Evolutionary conservation across 2,888 invertebrate species (phyloP), one percentile per base, ranked within the genome.

Genomic region (Chymomyza amoena): DNA sequence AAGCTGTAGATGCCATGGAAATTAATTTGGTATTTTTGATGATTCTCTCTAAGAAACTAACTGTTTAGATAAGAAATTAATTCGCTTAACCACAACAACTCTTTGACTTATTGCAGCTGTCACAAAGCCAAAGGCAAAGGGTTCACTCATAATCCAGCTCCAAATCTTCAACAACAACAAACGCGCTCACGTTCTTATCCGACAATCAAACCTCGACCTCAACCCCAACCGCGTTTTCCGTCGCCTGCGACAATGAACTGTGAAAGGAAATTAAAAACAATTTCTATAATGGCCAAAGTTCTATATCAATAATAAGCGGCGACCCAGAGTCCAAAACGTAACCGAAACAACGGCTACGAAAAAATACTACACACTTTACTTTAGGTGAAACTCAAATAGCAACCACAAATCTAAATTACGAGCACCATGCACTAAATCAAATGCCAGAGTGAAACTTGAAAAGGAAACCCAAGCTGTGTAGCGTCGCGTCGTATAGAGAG

Each of bases 361-460:
- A 32, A 32, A 20, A 20, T 16, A 28, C 9, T 32, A 32, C 9
- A 57, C 57, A 57, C 61, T 74, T 1, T 45, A 69, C 51, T 57
- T 51, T 52, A 68, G 6, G 70, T 68, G 70, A 65, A 61, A 73
- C 75, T 74, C 64, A 64, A 68, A 75, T 73, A 71, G 81, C 68
- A 71, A 82, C 83, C 84, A 83, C 84, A 84, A 84, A 84, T 84
- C 84, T 81, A 84, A 84, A 84, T 84, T 84, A 84, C 84, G 50
- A 71, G 77, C 65, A 76, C 80, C 69, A 69, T 72, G 77, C 84
- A 83, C 78, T 84, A 84, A 85, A 84, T 85, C 84, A 84, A 84
- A 81, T 75, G 79, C 72, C 73, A 69, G 61, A n/a, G 32, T 32
- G 63, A 70, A 28, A 75, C 66, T 81, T 75, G 78, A 80, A 80